Base-by-base conservation (phyloP, 1,140 invertebrate genomes). In the Ptiloglossa arizonensis region DNA sequence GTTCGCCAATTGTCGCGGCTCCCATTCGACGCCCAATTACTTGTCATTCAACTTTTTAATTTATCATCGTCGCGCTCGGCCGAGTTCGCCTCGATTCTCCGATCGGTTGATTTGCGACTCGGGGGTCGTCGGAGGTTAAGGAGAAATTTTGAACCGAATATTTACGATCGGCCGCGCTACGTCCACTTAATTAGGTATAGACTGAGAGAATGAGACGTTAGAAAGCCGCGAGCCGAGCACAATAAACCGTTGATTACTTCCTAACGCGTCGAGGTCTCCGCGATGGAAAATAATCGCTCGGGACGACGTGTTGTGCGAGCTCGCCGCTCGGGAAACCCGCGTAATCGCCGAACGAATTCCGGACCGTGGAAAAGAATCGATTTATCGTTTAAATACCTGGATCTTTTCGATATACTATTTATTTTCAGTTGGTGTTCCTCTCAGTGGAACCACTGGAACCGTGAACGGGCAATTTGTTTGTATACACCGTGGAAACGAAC, bases 61-160 rank as follows among this genome's bases (percentile, higher is more conserved):
- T 80, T 71, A 83, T 76, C 77, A 80, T 67, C 54, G 46, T 44
- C 57, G 38, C 64, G 46, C 19, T 48, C n/a, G 41, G 15, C n/a
- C 67, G 38, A 62, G 32, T 35, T 44, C 17, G n/a, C 11, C 38
- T 24, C 24, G 19, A n/a, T 35, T 54, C 50, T 64, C 35, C 19
- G 11, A 74, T 70, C 54, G 29, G 38, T 52, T 56, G 56, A 35
- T 73, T 69, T 59, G 46, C 46, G 73, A 52, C 22, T n/a, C 13
- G 22, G 32, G 22, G 57, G 52, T 74, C 67, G 67, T 27, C 68
- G n/a, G 6, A 71, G 82, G 82, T 74, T 84, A 44, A 71, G 44
- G 67, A 63, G 77, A 83, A 83, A 77, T 68, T 85, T 83, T 83
- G 54, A 27, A 60, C 44, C 17, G 48, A 70, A 64, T 79, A 59